These are phyloP conservation scores for Tricholaema leucomelas DNA, from an alignment of 2,113 vertebrate species.

Conservation along the genomic window DNA sequence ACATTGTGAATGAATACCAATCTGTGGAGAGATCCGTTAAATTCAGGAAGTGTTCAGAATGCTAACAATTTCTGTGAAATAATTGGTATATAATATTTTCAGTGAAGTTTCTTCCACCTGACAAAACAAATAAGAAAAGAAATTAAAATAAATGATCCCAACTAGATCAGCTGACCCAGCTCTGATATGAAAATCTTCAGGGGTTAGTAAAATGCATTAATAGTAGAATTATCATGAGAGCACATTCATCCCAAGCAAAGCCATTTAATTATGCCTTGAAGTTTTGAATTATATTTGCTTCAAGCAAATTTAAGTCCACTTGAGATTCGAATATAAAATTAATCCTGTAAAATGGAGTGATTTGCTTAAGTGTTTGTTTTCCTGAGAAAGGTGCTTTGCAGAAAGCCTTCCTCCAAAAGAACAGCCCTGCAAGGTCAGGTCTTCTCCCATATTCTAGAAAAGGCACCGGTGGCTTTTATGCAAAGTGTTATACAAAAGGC, in stretches of 20 bases:
- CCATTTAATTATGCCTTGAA: neutral
- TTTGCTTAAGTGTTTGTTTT: conserved; percentile 26
- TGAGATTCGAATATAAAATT: neutral
- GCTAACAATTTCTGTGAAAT: conserved; percentile 23
- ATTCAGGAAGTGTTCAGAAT: neutral
- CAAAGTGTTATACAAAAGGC: neutral
- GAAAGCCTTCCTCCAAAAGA: neutral
- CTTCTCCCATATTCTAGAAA: neutral
- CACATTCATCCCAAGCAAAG: neutral
- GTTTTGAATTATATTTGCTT: conserved; percentile 6
- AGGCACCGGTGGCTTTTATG: neutral
- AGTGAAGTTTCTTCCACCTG: neutral
- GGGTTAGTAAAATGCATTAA: conserved; percentile 21
- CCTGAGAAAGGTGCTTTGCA: neutral
- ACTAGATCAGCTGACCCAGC: neutral
- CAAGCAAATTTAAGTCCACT: neutral
- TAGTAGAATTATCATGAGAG: neutral
- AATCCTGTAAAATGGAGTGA: neutral
- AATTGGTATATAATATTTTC: neutral
- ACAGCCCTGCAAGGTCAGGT: neutral
- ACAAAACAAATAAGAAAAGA: neutral
- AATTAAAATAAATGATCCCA: neutral
- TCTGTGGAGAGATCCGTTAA: neutral
- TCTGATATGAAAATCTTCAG: neutral
- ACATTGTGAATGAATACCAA: neutral